Conservation (phyloP, 1,140 invertebrate genomes). For the Proales similis region DNA sequence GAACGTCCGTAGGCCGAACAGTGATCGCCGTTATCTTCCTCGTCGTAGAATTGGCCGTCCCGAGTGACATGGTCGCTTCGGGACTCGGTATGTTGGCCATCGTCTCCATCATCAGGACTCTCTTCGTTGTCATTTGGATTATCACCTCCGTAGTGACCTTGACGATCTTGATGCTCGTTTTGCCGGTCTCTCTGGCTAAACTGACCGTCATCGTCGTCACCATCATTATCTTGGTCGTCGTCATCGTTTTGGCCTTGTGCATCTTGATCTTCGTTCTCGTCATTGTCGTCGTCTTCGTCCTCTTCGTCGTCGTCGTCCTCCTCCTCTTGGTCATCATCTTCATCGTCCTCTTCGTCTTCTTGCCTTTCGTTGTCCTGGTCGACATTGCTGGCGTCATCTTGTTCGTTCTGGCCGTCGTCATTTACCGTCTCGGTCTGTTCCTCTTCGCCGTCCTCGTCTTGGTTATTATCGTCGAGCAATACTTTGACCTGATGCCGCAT, state of each 20-base stretch:
- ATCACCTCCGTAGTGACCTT: no score
- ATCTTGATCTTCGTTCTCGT: not conserved
- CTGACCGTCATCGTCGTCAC: constrained; percentile 3
- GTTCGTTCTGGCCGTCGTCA: constrained; percentile 6
- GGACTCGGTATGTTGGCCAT: not conserved
- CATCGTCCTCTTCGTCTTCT: not conserved
- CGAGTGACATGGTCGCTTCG: no score
- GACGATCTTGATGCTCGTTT: no score
- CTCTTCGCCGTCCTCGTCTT: not conserved
- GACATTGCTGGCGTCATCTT: constrained; percentile 16
- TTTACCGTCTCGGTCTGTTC: not conserved
- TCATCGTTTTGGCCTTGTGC: not conserved
- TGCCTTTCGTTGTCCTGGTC: constrained; percentile 3
- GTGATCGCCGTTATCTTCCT: no score
- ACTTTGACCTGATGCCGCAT: no score
- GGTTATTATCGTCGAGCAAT: no score
- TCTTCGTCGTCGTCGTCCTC: constrained; percentile 12
- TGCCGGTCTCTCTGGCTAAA: no score
- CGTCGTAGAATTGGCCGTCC: no score
- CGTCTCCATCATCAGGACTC: not conserved
- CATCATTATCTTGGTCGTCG: no score
- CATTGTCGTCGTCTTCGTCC: not conserved
- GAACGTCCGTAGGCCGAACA: no score
- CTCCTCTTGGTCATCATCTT: constrained; percentile 17
- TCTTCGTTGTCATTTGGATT: not conserved